Conservation (phyloP, 2,797 vertebrate genomes). For the Parambassis ranga region DNA sequence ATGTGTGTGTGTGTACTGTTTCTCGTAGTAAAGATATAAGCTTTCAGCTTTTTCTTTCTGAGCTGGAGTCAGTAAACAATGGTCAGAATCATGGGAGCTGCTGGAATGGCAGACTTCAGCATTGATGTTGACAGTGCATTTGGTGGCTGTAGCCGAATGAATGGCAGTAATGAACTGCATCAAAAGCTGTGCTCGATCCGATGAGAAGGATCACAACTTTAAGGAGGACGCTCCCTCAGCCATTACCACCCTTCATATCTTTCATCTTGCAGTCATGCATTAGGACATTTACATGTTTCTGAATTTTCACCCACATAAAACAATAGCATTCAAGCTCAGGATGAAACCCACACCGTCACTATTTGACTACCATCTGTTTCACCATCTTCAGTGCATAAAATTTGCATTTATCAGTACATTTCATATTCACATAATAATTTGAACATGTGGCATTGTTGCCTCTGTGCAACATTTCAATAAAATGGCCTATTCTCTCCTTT, state of each 20-base stretch:
- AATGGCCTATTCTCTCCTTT: background rate
- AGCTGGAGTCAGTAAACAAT: too few relatives aligned
- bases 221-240: background rate
- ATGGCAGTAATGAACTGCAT: background rate
- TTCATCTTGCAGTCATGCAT: conserved; percentile 16
- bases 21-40: too few relatives aligned
- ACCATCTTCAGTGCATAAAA: conserved; percentile 33
- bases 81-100: too few relatives aligned
- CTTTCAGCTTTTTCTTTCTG: too few relatives aligned
- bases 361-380: conserved; percentile 54
- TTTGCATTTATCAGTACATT: conserved; percentile 50
- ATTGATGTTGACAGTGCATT: too few relatives aligned
- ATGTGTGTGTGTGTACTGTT: too few relatives aligned
- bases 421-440: conserved; percentile 22
- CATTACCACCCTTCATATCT: background rate
- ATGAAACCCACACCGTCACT: conserved; percentile 11
- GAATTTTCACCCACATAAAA: conserved; percentile 20
- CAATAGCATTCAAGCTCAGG: conserved; percentile 14
- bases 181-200: background rate
- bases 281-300: background rate
- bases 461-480: conserved; percentile 14
- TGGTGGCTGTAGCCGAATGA: background rate
- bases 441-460: conserved; percentile 11
- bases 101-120: too few relatives aligned
- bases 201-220: background rate